phyloP scores from a whole-genome alignment of 2,797 vertebrate species.

The Myotis pilosus region DNA sequence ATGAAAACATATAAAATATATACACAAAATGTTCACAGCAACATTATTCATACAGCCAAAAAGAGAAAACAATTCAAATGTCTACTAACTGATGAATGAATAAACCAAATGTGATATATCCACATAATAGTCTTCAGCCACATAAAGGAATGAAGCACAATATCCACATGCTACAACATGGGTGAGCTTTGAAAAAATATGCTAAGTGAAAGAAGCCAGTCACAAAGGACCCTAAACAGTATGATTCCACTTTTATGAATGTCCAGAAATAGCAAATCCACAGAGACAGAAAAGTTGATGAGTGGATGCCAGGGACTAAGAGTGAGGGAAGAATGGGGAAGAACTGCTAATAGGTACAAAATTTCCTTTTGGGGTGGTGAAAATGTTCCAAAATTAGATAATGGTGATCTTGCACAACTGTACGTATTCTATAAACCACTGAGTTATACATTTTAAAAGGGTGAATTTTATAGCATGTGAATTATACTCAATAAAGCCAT shows the following conservation, averaged over 20 bases:
- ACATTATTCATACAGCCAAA: conserved; percentile 15
- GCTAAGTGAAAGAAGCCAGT: neutral
- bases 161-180: neutral
- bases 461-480: neutral
- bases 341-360: neutral
- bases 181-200: neutral
- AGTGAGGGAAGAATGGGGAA: neutral
- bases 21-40: neutral
- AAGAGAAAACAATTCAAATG: neutral
- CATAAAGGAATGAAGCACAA: neutral
- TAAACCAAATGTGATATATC: neutral
- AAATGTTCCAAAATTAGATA: conserved; percentile 23
- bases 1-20: conserved; percentile 28
- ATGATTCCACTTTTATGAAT: neutral
- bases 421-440: conserved; percentile 29
- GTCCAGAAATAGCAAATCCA: neutral
- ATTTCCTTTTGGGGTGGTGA: neutral
- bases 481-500: neutral
- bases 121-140: neutral
- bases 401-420: neutral
- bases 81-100: neutral
- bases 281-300: neutral
- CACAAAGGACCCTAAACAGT: neutral
- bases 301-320: neutral
- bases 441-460: neutral